These are phyloP conservation scores for Lerema accius DNA, from an alignment of 1,140 invertebrate genomes.

Conservation along the genomic window DNA sequence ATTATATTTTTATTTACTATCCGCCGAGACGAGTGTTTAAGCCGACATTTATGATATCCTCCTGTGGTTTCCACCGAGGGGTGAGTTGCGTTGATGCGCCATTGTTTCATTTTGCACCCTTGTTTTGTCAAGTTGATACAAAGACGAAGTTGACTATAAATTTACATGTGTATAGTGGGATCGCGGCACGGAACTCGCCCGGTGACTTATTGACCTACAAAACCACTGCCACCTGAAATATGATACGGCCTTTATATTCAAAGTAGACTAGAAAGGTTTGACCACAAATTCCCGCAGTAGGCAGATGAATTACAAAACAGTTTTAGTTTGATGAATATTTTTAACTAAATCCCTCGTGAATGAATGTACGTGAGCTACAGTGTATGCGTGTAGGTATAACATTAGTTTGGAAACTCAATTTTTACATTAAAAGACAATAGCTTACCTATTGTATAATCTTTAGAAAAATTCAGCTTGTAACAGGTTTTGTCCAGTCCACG, in stretches of 20 bases:
- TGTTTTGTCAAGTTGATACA: conserved; percentile 60
- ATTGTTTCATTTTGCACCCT: conserved; percentile 70
- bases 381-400: too few relatives aligned
- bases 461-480: too few relatives aligned
- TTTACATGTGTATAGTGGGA: conserved; percentile 25
- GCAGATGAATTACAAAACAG: neutral
- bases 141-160: conserved; percentile 33
- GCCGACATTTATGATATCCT: conserved; percentile 81
- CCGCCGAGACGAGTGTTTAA: conserved; percentile 78
- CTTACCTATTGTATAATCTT: too few relatives aligned
- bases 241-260: conserved; percentile 15
- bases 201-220: conserved; percentile 34
- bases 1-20: conserved; percentile 81
- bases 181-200: conserved; percentile 25
- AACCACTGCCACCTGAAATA: conserved; percentile 26
- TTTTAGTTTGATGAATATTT: neutral
- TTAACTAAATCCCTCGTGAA: too few relatives aligned
- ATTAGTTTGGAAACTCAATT: too few relatives aligned
- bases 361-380: too few relatives aligned
- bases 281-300: neutral
- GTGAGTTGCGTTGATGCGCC: conserved; percentile 60
- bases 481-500: too few relatives aligned
- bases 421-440: too few relatives aligned
- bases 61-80: conserved; percentile 68
- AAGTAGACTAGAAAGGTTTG: neutral